Evolutionary conservation across 2,888 invertebrate species (phyloP).

Genomic region (Acronicta alni): DNA sequence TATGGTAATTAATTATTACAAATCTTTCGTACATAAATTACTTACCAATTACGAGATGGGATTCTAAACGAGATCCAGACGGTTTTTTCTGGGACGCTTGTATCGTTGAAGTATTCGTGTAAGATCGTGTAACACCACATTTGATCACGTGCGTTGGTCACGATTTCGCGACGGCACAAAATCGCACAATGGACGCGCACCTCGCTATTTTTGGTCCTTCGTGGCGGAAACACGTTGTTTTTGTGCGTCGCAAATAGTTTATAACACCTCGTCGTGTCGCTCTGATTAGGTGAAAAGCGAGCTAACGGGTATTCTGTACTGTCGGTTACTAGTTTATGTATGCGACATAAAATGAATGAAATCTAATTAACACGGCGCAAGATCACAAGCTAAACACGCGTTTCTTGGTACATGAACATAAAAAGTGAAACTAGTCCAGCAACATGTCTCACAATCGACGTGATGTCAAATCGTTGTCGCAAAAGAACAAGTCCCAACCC

Average conservation of each 20-base stretch:
- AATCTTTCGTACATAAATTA: constrained; percentile 82
- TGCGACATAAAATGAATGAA: constrained; percentile 60
- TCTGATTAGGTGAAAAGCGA: constrained; percentile 60
- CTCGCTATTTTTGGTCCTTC: constrained; percentile 75
- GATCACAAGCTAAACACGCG: constrained; percentile 86
- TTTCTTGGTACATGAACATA: constrained; percentile 71
- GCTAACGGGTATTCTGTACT: constrained; percentile 16
- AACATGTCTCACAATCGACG: constrained; percentile 86
- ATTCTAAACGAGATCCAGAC: constrained; percentile 62
- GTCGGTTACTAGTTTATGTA: constrained; percentile 42
- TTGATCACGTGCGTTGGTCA: constrained; percentile 74
- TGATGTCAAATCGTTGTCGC: constrained; percentile 87
- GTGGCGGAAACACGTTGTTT: constrained; percentile 76
- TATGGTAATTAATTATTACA: constrained; percentile 88
- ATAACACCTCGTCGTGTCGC: constrained; percentile 73
- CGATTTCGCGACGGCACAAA: constrained; percentile 63
- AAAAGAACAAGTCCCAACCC: constrained; percentile 84
- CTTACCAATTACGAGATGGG: constrained; percentile 75
- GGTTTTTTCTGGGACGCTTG: constrained; percentile 40
- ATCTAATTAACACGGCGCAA: constrained; percentile 76
- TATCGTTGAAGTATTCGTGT: constrained; percentile 54
- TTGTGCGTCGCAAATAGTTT: constrained; percentile 73
- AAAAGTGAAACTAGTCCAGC: constrained; percentile 82
- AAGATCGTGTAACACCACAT: constrained; percentile 64
- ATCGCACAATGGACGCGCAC: constrained; percentile 75